Base-by-base conservation (phyloP, 2,113 vertebrate species). In the Anser cygnoides region DNA sequence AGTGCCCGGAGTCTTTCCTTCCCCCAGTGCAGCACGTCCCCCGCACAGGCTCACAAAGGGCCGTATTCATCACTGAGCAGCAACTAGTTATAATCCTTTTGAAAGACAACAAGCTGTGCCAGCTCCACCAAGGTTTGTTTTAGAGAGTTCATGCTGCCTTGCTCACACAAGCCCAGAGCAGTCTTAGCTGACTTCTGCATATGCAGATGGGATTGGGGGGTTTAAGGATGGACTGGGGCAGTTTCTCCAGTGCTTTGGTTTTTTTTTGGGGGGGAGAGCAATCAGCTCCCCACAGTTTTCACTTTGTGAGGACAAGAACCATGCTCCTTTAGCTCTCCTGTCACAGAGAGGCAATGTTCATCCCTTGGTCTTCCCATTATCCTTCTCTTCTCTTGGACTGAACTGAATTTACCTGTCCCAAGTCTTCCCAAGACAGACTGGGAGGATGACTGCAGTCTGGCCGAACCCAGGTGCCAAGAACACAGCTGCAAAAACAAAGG, bases 91-190 rank as follows among this genome's bases (percentile, higher is more conserved):
- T 13, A 86, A 89, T 63, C 85, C 61, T 72, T 77, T 2, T 74
- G 67, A 94, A 96, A 96, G 82, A 84, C 63, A 93, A 65, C 52
- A 49, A 83, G 13, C 83, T 3, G 43, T 97, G 95, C 93, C 96
- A 96, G 84, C 93, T 95, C 91, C 82, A 9, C 61, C 62, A 57
- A 78, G 61, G 33, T 57, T 84, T 89, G 89, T 49, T 49, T 75
- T 79, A 82, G 79, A 88, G 65, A 41, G 73, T 61, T 87, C 80
- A 50, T 81, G 88, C 73, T 68, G 77, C 83, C 85, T 74, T 1
- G 0, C 43, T 89, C 6, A 4, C 4, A 6, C 50, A 7, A 73
- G 59, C 26, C 52, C 0, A 0, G 35, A 33, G 33, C 67, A 41
- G 26, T 61, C 19, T 76, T 10, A 3, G 52, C 70, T 87, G 65